Conservation (phyloP, 1,140 invertebrate species). For the Zaprionus nigranus region DNA sequence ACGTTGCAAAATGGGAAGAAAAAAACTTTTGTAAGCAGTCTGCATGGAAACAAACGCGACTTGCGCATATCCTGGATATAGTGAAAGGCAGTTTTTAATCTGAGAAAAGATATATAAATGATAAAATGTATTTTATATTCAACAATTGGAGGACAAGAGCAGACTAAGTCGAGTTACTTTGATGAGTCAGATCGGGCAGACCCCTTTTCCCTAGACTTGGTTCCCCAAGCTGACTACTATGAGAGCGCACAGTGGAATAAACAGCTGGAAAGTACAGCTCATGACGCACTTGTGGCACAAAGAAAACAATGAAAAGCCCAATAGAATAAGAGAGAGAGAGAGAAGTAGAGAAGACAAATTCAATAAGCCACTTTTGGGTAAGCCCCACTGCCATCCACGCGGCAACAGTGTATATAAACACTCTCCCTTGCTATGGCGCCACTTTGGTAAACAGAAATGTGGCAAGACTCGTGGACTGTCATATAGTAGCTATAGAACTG, state of each 20-base stretch:
- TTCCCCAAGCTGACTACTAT: not conserved
- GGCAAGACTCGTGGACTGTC: not conserved
- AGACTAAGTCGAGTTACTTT: no score
- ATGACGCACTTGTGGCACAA: not conserved
- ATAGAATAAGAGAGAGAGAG: slow-evolving; percentile 12
- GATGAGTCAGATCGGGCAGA: no score
- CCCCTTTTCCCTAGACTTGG: not conserved
- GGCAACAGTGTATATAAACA: not conserved
- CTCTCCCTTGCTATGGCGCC: not conserved
- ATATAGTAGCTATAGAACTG: not conserved
- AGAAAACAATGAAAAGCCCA: slow-evolving; percentile 13
- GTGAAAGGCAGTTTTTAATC: no score
- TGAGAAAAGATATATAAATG: no score
- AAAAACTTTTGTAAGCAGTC: slow-evolving; percentile 1
- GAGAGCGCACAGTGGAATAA: not conserved
- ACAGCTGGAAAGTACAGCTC: not conserved
- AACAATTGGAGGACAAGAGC: no score
- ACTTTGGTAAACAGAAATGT: not conserved
- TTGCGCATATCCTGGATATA: not conserved
- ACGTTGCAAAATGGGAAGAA: slow-evolving; percentile 60
- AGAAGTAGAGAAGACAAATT: slow-evolving; percentile 35
- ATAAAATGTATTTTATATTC: no score
- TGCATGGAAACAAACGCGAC: not conserved
- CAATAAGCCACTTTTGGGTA: slow-evolving; percentile 69
- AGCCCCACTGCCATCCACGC: slow-evolving; percentile 29